Conservation (phyloP, 1,140 invertebrate genomes). For the Nasonia vitripennis region DNA sequence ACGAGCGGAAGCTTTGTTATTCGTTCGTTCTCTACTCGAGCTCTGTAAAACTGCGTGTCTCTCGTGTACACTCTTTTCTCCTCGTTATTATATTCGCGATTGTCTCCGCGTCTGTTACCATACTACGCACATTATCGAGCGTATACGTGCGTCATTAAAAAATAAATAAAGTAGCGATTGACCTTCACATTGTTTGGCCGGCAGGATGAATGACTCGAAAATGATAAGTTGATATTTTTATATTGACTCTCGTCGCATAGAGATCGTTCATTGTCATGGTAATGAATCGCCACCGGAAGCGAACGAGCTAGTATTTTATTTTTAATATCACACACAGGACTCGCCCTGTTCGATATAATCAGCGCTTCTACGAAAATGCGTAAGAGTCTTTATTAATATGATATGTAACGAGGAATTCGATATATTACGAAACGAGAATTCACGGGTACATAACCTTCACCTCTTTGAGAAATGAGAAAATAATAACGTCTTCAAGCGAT, state of each 20-base stretch:
- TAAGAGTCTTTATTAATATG: too few species aligned
- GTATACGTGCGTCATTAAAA: constrained; percentile 1
- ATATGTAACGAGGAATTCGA: too few species aligned
- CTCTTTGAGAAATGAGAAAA: neutral
- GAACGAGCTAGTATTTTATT: neutral
- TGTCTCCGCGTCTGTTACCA: neutral
- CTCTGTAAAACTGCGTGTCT: constrained; percentile 10
- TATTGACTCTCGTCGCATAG: neutral
- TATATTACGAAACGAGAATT: neutral
- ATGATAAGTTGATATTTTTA: constrained; percentile 1
- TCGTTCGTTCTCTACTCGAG: neutral
- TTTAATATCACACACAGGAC: too few species aligned
- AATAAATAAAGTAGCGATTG: neutral
- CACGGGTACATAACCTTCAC: neutral
- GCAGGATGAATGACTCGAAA: neutral
- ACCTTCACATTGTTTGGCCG: neutral
- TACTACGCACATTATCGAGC: neutral
- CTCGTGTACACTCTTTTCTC: neutral
- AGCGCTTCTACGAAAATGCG: too few species aligned
- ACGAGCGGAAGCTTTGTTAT: constrained; percentile 37
- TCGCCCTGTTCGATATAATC: too few species aligned
- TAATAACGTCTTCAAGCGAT: neutral
- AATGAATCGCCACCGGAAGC: neutral
- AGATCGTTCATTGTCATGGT: neutral
- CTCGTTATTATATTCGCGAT: neutral